Conservation (phyloP, 64 coral and sea anemone genomes). For the Dendrophyllia cribrosa region DNA sequence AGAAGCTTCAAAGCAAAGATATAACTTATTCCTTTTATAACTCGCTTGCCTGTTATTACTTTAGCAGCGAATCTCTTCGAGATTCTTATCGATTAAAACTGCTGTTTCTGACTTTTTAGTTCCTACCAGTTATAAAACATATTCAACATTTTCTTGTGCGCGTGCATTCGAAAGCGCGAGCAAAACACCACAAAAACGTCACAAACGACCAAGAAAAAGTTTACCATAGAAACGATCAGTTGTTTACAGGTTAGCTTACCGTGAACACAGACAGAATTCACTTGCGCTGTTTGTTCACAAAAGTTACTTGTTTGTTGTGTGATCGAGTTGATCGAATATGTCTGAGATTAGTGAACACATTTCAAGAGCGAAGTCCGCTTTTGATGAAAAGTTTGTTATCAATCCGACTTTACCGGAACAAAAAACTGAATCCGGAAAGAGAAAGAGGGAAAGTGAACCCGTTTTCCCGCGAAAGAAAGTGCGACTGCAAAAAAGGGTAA, state of each 20-base stretch:
- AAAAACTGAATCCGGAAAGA: neutral
- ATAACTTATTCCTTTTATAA: too few species aligned
- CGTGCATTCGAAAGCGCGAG: too few species aligned
- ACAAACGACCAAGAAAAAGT: too few species aligned
- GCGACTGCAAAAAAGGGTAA: neutral
- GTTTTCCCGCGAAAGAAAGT: neutral
- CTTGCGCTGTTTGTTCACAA: neutral
- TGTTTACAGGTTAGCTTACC: neutral
- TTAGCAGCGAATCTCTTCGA: too few species aligned
- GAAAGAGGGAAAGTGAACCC: neutral
- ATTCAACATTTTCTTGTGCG: too few species aligned
- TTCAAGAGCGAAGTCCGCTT: neutral
- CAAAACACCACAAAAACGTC: too few species aligned
- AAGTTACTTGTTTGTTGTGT: neutral
- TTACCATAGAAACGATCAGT: too few species aligned
- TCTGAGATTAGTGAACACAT: neutral
- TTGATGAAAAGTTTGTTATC: neutral
- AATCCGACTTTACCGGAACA: neutral
- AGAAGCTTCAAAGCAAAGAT: too few species aligned
- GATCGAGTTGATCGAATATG: neutral
- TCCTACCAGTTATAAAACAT: too few species aligned
- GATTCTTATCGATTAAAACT: too few species aligned
- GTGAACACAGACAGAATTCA: neutral
- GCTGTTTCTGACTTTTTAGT: too few species aligned
- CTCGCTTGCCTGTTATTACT: too few species aligned